phyloP scores from a whole-genome alignment of 2,113 vertebrate genomes.

The Sinocyclocheilus grahami region DNA sequence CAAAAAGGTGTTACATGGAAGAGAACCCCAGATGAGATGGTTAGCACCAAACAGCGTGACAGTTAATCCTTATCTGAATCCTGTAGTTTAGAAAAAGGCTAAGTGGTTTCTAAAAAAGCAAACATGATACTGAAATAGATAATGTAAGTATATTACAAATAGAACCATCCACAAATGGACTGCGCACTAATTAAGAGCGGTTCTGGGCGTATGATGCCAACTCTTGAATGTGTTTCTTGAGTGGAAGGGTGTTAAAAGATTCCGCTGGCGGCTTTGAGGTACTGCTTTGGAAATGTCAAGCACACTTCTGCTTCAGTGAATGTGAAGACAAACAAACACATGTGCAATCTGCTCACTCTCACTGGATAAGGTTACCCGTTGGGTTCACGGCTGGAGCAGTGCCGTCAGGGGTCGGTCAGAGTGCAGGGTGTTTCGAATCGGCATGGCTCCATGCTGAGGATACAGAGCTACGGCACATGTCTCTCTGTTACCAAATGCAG shows the following conservation, averaged over 20 bases:
- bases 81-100: not conserved
- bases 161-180: not conserved
- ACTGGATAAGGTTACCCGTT: constrained; percentile 26
- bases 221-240: not conserved
- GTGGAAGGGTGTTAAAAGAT: constrained; percentile 16
- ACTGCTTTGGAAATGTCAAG: constrained; percentile 44
- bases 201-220: not conserved
- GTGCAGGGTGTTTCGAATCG: not conserved
- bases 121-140: constrained; percentile 8
- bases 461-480: constrained; percentile 9
- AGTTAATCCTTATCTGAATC: constrained; percentile 21
- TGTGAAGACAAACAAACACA: constrained; percentile 35
- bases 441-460: constrained; percentile 10
- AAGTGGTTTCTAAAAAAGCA: not conserved
- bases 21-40: constrained; percentile 1
- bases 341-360: constrained; percentile 40
- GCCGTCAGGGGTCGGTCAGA: constrained; percentile 1
- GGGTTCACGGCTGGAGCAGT: constrained; percentile 28
- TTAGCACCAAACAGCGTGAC: constrained; percentile 15
- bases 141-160: not conserved
- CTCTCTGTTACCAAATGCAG: constrained; percentile 46
- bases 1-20: constrained; percentile 29
- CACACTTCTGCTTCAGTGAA: constrained; percentile 35
- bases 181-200: not conserved
- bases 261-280: not conserved